These are phyloP conservation scores for Tubiluchus corallicola DNA, from an alignment of 2,888 invertebrate genomes.

Conservation along the genomic window DNA sequence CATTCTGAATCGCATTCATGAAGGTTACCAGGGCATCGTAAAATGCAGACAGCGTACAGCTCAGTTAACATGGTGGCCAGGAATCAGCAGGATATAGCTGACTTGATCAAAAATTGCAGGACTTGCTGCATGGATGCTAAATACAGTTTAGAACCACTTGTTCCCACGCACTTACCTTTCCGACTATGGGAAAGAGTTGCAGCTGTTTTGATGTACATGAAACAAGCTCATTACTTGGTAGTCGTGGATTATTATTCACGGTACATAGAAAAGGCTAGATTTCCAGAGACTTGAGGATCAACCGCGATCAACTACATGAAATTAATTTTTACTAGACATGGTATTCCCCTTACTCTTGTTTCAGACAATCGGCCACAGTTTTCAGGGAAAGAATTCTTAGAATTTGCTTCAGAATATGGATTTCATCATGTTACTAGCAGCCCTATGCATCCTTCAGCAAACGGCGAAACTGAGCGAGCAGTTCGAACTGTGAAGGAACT, in stretches of 20 bases:
- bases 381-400: slow-evolving; percentile 1
- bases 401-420: slow-evolving; percentile 8
- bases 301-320: slow-evolving; percentile 4
- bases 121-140: slow-evolving; percentile 9
- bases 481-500: slow-evolving; percentile 10
- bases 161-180: slow-evolving; percentile 13
- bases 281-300: slow-evolving; percentile 7
- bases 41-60: background rate
- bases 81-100: slow-evolving; percentile 7
- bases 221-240: slow-evolving; percentile 11
- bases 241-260: slow-evolving; percentile 14
- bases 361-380: slow-evolving; percentile 5
- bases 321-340: slow-evolving; percentile 1
- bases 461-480: slow-evolving; percentile 8
- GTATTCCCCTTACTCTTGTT: background rate
- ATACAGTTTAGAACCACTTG: slow-evolving; percentile 12
- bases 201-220: slow-evolving; percentile 15
- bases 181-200: slow-evolving; percentile 16
- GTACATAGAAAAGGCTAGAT: slow-evolving; percentile 12
- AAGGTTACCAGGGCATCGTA: slow-evolving; percentile 11
- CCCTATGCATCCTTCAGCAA: slow-evolving; percentile 9
- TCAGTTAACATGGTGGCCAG: slow-evolving; percentile 2
- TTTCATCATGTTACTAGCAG: slow-evolving; percentile 9
- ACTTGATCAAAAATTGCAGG: slow-evolving; percentile 11
- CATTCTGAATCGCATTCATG: slow-evolving; percentile 4